Percentiles rank a stretch among this genome's conserved stretches.
Evolutionary conservation across 2,113 vertebrate species (phyloP).

Genomic region (Oncorhynchus masou): DNA sequence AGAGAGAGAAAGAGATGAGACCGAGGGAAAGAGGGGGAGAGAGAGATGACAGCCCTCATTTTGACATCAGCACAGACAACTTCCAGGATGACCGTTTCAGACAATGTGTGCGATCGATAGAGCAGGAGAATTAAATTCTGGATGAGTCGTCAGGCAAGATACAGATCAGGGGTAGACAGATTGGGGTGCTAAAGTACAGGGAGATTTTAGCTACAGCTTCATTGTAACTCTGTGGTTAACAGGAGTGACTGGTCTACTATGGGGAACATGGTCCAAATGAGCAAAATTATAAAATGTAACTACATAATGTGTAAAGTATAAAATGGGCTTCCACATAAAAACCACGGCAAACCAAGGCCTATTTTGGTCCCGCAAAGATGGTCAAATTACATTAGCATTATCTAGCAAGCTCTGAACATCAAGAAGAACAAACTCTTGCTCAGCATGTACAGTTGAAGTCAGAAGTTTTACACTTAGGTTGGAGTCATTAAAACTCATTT

Average conservation of each 20-base stretch:
- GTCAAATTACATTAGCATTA: not conserved
- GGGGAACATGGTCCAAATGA: constrained; percentile 27
- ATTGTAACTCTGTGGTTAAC: constrained; percentile 64
- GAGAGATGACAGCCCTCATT: constrained; percentile 15
- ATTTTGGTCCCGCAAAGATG: not conserved
- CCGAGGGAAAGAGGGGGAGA: constrained; percentile 20
- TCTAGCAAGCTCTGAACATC: constrained; percentile 1
- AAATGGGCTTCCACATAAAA: not conserved
- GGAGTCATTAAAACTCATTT: too few species aligned
- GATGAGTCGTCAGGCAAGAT: not conserved
- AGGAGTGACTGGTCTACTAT: constrained; percentile 54
- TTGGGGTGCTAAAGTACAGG: constrained; percentile 47
- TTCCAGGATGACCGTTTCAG: too few species aligned
- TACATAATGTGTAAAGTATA: not conserved
- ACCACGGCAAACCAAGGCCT: not conserved
- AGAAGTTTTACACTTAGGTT: too few species aligned
- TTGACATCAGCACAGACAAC: too few species aligned
- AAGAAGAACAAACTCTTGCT: constrained; percentile 47
- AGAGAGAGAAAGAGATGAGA: not conserved
- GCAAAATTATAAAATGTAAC: not conserved
- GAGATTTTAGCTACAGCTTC: constrained; percentile 50
- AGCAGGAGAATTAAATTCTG: too few species aligned
- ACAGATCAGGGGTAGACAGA: constrained; percentile 48
- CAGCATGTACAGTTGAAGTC: not conserved
- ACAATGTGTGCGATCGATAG: too few species aligned